Percentiles rank a stretch among this genome's conserved stretches.
phyloP scores from a whole-genome alignment of 2,113 vertebrate species.

The Takifugu bimaculatus region DNA sequence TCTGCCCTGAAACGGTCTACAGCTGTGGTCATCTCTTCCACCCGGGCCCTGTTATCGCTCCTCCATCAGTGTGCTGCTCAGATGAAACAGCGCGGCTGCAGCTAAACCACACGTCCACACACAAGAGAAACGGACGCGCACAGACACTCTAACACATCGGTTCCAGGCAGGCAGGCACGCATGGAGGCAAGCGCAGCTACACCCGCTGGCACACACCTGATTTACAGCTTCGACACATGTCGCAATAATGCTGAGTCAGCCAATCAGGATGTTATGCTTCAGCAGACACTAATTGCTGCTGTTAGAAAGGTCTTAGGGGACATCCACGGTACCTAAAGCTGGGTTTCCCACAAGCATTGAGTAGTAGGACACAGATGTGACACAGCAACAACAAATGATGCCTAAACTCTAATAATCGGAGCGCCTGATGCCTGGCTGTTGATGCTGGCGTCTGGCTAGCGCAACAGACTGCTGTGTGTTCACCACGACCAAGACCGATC shows the following conservation, averaged over 20 bases:
- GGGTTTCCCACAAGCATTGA: too few species aligned
- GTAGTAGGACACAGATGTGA: too few species aligned
- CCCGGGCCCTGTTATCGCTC: neutral
- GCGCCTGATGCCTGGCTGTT: too few species aligned
- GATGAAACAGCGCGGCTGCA: constrained; percentile 42
- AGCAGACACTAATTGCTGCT: constrained; percentile 12
- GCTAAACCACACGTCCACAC: constrained; percentile 35
- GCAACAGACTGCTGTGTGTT: too few species aligned
- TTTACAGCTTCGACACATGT: constrained; percentile 18
- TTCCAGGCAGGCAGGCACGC: constrained; percentile 1
- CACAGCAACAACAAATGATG: too few species aligned
- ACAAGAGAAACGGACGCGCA: constrained; percentile 2
- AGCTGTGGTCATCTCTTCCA: constrained; percentile 22
- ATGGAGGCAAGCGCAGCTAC: constrained; percentile 8
- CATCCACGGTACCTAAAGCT: neutral
- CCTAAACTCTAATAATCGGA: too few species aligned
- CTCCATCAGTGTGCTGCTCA: constrained; percentile 34
- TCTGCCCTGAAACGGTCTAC: constrained; percentile 16
- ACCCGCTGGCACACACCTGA: constrained; percentile 15
- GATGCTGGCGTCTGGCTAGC: too few species aligned
- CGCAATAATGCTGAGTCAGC: constrained; percentile 21
- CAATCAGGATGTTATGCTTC: constrained; percentile 2
- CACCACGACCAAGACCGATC: too few species aligned
- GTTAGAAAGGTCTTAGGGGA: constrained; percentile 18
- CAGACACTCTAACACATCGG: neutral